Percentiles rank a stretch among this genome's conserved stretches.
phyloP scores from a whole-genome alignment of 2,797 vertebrate species.

The Cyprinodon diabolis region DNA sequence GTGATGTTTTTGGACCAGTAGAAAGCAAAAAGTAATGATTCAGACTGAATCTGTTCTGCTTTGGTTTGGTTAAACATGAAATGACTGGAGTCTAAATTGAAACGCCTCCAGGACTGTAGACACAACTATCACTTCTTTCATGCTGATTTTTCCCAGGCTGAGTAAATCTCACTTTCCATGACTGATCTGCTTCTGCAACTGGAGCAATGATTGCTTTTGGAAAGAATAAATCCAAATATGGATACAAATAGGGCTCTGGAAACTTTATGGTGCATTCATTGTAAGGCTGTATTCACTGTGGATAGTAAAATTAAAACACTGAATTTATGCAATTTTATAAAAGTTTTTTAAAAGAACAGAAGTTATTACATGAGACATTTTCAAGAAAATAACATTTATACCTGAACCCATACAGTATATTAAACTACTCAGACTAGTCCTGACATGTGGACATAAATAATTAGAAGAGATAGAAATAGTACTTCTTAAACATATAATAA shows the following conservation, averaged over 20 bases:
- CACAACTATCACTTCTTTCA: constrained; percentile 54
- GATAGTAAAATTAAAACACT: constrained; percentile 22
- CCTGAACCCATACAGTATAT: background rate
- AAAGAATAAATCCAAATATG: constrained; percentile 41
- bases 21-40: constrained; percentile 44
- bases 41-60: constrained; percentile 39
- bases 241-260: constrained; percentile 34
- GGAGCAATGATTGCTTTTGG: constrained; percentile 33
- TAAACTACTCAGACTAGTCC: background rate
- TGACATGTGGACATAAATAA: background rate
- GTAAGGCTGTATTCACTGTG: constrained; percentile 18
- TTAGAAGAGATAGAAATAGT: background rate
- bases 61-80: constrained; percentile 49
- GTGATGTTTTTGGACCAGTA: constrained; percentile 23
- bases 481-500: background rate
- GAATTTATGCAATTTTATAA: background rate
- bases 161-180: constrained; percentile 35
- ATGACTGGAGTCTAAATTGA: constrained; percentile 56
- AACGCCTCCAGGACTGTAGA: constrained; percentile 55
- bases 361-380: background rate
- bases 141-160: constrained; percentile 52
- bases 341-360: background rate
- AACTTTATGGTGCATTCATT: constrained; percentile 18
- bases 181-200: constrained; percentile 43
- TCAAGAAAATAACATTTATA: background rate